phyloP scores from a whole-genome alignment of 2,797 vertebrate species.

The Atherinosoma microstoma region DNA sequence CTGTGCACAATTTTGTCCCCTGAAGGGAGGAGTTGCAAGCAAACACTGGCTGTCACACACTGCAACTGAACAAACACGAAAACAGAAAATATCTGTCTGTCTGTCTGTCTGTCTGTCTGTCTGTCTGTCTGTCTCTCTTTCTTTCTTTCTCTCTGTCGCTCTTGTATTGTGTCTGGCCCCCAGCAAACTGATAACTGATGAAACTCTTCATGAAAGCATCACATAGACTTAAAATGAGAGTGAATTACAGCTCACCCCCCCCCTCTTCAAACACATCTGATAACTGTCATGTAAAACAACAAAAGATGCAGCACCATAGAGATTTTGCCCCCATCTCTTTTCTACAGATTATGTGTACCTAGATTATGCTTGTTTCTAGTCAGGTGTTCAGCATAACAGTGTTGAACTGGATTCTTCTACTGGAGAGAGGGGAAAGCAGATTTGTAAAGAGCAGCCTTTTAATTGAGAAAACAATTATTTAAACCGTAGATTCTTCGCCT shows the following conservation, averaged over 20 bases:
- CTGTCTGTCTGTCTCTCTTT: too few species aligned
- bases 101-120: too few species aligned
- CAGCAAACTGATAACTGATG: not conserved
- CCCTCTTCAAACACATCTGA: not conserved
- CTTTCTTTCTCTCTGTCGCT: not conserved
- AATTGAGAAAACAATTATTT: not conserved
- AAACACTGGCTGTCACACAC: constrained; percentile 14
- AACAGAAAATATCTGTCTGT: not conserved
- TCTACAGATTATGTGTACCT: not conserved
- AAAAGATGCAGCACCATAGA: not conserved
- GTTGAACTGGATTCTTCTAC: not conserved
- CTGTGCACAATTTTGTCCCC: constrained; percentile 13
- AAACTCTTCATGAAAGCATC: not conserved
- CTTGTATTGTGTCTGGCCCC: not conserved
- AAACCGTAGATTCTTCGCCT: not conserved
- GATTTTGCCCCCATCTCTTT: not conserved
- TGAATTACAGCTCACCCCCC: not conserved
- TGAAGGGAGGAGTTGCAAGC: not conserved
- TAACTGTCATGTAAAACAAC: constrained; percentile 1
- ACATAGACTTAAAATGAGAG: not conserved
- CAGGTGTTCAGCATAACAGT: not conserved
- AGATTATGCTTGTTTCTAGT: not conserved
- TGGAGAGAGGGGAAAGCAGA: not conserved
- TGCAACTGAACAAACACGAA: constrained; percentile 12
- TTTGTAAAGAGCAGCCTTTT: not conserved